These are phyloP conservation scores for Maniola jurtina DNA, from an alignment of 1,140 invertebrate species.

Conservation along the genomic window DNA sequence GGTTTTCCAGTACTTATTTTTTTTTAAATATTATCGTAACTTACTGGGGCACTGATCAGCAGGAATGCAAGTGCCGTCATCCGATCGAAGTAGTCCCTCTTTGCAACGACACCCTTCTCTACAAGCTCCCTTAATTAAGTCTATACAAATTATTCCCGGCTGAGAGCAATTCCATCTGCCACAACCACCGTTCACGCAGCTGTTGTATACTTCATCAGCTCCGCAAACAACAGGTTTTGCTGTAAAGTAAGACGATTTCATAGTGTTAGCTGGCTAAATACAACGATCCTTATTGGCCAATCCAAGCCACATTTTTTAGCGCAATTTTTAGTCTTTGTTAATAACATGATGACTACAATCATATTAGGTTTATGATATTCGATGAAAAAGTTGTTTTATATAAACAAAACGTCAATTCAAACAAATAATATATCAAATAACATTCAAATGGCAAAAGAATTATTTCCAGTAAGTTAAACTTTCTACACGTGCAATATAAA, in stretches of 20 bases:
- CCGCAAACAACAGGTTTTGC: constrained; percentile 5
- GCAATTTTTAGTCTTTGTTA: no score
- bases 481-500: no score
- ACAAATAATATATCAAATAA: no score
- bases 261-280: no score
- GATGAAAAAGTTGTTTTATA: no score
- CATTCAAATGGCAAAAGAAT: no score
- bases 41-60: constrained; percentile 23
- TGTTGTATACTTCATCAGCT: constrained; percentile 21
- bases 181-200: constrained; percentile 37
- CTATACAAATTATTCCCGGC: constrained; percentile 17
- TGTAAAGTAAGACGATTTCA: neutral
- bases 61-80: constrained; percentile 27
- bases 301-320: no score
- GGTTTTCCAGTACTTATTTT: neutral
- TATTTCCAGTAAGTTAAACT: no score
- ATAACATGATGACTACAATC: no score
- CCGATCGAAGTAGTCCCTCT: constrained; percentile 25
- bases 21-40: neutral
- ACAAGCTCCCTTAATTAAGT: constrained; percentile 9
- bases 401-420: no score
- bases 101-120: constrained; percentile 35
- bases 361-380: no score
- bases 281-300: no score
- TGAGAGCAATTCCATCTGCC: constrained; percentile 32